A percentile compares a stretch with the other conserved stretches of the same genome.
Conservation (phyloP, 2,797 vertebrate genomes). For the Enteromius argenteus region DNA sequence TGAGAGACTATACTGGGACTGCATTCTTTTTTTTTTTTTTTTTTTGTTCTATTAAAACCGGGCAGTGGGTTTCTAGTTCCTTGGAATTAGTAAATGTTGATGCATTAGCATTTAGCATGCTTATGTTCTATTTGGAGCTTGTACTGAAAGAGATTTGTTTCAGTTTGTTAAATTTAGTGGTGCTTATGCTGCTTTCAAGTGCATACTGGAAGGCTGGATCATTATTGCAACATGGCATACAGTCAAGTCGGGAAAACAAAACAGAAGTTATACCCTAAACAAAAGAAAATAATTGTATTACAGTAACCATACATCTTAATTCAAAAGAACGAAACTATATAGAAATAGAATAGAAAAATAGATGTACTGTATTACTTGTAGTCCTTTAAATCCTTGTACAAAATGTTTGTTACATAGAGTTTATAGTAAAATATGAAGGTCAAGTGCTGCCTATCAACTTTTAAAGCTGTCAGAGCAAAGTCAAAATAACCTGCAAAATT, state of each 20-base stretch:
- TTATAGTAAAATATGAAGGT: neutral
- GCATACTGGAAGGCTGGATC: neutral
- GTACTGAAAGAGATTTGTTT: neutral
- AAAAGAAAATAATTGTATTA: neutral
- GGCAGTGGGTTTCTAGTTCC: neutral
- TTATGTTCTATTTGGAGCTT: neutral
- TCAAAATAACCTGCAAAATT: no score
- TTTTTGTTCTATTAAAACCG: neutral
- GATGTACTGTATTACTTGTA: no score
- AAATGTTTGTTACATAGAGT: neutral
- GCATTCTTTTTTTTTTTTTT: neutral
- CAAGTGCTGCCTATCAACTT: neutral
- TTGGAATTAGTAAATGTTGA: neutral
- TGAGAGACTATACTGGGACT: neutral
- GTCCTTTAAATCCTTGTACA: no score
- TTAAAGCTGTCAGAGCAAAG: no score
- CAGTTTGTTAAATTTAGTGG: neutral
- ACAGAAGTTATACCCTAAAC: neutral
- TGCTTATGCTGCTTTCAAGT: slow-evolving; percentile 1
- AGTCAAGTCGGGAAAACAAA: neutral
- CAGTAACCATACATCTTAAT: neutral
- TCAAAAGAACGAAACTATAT: neutral
- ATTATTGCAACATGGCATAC: neutral
- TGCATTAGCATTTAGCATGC: neutral
- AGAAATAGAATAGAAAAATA: no score